Conservation (phyloP, 2,797 vertebrate genomes). For the Gila robusta region DNA sequence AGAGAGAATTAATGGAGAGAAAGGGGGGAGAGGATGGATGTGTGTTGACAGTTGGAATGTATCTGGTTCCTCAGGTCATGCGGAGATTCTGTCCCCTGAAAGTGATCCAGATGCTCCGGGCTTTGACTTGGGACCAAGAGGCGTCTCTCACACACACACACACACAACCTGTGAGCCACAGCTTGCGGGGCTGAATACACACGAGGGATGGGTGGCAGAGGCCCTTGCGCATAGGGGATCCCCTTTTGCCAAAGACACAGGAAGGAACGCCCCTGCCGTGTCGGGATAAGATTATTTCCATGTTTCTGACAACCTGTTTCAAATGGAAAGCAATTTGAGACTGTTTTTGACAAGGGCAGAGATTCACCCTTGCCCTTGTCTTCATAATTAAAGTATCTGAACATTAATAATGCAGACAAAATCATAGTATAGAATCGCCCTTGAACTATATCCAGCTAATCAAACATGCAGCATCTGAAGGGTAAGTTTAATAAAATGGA, state of each 20-base stretch:
- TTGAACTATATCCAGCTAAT: not conserved
- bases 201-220: not conserved
- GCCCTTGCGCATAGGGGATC: conserved; percentile 1
- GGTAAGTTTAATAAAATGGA: not conserved
- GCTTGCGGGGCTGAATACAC: conserved; percentile 1
- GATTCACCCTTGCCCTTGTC: conserved; percentile 32
- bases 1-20: conserved; percentile 56
- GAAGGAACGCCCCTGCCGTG: not conserved
- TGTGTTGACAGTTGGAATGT: conserved; percentile 76
- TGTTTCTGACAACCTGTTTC: conserved; percentile 28
- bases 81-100: conserved; percentile 60
- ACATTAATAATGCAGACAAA: conserved; percentile 15
- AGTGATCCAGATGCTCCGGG: conserved; percentile 57
- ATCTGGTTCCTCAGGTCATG: conserved; percentile 71
- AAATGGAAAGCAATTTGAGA: not conserved
- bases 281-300: conserved; percentile 11
- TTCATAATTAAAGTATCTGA: conserved; percentile 29
- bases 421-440: not conserved
- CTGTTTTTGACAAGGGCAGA: conserved; percentile 31
- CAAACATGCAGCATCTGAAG: not conserved
- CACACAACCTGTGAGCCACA: conserved; percentile 32
- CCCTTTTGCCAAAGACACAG: conserved; percentile 33
- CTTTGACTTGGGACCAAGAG: conserved; percentile 54
- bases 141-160: conserved; percentile 20
- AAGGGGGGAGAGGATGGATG: conserved; percentile 61